Evolutionary conservation across 1,140 invertebrate species (phyloP).

Genomic region (Odontomachus brunneus): DNA sequence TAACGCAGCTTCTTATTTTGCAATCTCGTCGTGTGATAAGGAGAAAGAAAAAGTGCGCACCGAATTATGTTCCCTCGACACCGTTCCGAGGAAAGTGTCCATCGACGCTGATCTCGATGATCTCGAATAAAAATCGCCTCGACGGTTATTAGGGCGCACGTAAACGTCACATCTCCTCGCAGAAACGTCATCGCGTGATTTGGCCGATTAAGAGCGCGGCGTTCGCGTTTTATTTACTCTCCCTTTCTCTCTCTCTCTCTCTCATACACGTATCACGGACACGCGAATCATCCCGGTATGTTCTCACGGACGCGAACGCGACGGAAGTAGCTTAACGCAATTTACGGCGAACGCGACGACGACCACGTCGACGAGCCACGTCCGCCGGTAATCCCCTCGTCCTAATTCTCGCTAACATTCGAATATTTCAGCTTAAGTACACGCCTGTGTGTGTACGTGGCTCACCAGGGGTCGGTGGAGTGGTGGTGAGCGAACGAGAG

Average conservation of each 20-base stretch:
- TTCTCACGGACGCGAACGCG: conserved; percentile 13
- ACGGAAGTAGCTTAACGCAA: conserved; percentile 30
- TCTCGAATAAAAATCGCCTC: background rate
- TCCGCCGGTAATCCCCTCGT: conserved; percentile 22
- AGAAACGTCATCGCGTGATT: conserved; percentile 1
- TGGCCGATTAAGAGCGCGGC: conserved; percentile 19
- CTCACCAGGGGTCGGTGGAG: too few species aligned
- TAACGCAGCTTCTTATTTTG: background rate
- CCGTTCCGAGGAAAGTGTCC: background rate
- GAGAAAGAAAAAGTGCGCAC: background rate
- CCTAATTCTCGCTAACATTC: conserved; percentile 51
- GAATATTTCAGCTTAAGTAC: conserved; percentile 28
- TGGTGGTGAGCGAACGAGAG: conserved; percentile 13
- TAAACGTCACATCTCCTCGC: conserved; percentile 5
- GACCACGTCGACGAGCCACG: background rate
- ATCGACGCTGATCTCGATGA: background rate
- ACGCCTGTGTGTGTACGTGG: background rate
- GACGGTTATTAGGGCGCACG: background rate
- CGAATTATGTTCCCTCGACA: background rate
- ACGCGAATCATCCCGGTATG: background rate
- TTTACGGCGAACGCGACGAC: conserved; percentile 15
- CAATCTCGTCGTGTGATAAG: background rate
- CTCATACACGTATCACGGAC: background rate
- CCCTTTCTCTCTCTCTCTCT: too few species aligned
- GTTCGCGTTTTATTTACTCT: background rate